These are phyloP conservation scores for human (Homo sapiens) DNA, from an alignment of 2,113 vertebrate species.

Conservation along the genomic window DNA sequence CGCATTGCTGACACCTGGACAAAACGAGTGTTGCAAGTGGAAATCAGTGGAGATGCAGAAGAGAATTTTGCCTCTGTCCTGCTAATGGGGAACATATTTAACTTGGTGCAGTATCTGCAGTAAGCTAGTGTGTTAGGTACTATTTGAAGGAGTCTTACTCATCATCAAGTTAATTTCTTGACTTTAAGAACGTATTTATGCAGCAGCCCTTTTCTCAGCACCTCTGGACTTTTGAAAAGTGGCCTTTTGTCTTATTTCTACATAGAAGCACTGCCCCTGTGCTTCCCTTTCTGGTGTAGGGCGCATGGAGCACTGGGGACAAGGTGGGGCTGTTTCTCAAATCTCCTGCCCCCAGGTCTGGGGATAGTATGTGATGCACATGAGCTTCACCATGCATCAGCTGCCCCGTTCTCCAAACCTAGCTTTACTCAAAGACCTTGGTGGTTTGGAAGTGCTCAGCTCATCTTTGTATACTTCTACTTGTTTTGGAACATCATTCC, in stretches of 20 bases:
- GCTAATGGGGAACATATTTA: background rate
- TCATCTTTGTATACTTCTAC: background rate
- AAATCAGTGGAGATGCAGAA: too few relatives aligned
- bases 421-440: background rate
- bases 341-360: background rate
- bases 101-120: background rate
- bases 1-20: background rate
- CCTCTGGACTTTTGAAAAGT: background rate
- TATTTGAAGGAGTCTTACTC: background rate
- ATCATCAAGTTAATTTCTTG: background rate
- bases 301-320: background rate
- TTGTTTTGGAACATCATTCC: background rate
- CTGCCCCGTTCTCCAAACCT: background rate
- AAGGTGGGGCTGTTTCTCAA: fast-evolving
- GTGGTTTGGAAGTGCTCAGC: background rate
- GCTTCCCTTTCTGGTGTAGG: background rate
- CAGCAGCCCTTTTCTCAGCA: background rate
- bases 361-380: background rate
- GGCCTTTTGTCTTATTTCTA: background rate
- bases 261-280: fast-evolving
- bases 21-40: too few relatives aligned
- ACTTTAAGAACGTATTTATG: too few relatives aligned
- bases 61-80: background rate
- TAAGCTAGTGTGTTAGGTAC: background rate
- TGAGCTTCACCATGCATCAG: fast-evolving